Base-by-base conservation (phyloP, 2,113 vertebrate genomes). In the Anhinga anhinga region DNA sequence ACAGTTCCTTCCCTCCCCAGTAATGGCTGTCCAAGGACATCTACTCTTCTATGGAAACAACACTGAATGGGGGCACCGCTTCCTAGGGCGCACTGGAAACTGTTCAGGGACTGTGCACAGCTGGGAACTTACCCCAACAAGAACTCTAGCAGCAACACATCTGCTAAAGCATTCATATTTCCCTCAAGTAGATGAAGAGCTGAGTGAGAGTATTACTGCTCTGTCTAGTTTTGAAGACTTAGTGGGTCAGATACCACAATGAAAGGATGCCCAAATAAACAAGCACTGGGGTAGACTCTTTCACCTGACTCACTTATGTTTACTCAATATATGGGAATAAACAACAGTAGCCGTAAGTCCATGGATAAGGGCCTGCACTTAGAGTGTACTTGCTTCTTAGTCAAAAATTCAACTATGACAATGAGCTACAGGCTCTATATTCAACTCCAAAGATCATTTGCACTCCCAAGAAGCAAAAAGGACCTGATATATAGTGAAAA, bases 141-240 rank as follows among this genome's bases (percentile, higher is more conserved):
- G 69, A 66, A 3, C 36, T 55, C 72, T 65, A 36, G n/a, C 44
- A 5, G 1, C 49, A 88, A 15, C 8, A 2, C 17, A 7, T 15
- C 65, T 22, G 6, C 10, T 40, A 47, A 72, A 73, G 40, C 34
- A 52, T 81, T 2, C 19, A 18, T 0, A 0, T 77, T 44, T 56
- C 55, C 26, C n/a, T 62, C 4, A 2, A 49, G 34, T 3, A 53
- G 44, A 19, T 20, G 4, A 49, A 47, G 58, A 22, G 36, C 1
- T 25, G 45, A 83, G 13, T 32, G 62, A 86, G 45, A 79, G 11
- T 25, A 15, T 59, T 47, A 13, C 9, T n/a, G 63, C 25, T 49
- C 55, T 73, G 9, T 16, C 19, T 62, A 18, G 15, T 45, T 81
- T 34, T 61, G 67, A 86, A 70, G 53, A 25, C 5, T 47, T 52